Evolutionary conservation across 1,140 invertebrate species (phyloP).

Genomic region (Camponotus vicinus): DNA sequence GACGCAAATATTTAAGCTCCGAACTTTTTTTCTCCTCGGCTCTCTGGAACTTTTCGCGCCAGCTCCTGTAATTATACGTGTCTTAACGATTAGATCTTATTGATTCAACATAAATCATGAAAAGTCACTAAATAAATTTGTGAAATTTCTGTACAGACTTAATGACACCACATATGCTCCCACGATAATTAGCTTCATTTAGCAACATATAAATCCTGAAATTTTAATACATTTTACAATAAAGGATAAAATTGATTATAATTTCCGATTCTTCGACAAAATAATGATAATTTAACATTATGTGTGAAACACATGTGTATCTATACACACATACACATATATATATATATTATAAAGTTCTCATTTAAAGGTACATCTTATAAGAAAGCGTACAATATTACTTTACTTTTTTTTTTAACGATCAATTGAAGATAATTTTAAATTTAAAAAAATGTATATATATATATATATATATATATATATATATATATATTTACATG

Average conservation of each 20-base stretch:
- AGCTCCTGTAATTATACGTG: slow-evolving; percentile 79
- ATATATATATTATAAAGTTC: background rate
- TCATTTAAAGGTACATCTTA: background rate
- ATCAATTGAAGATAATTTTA: background rate
- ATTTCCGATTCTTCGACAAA: background rate
- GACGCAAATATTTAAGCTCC: slow-evolving; percentile 86
- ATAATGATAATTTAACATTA: background rate
- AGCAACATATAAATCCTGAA: background rate
- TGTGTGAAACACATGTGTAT: background rate
- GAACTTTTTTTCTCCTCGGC: slow-evolving; percentile 87
- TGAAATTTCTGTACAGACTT: background rate
- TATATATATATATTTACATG: background rate
- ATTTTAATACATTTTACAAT: slow-evolving; percentile 9
- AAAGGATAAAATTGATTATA: slow-evolving; percentile 15
- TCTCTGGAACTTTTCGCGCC: slow-evolving; percentile 86
- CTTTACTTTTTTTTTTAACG: background rate
- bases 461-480: background rate
- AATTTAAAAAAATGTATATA: background rate
- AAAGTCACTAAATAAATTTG: background rate
- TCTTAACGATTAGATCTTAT: slow-evolving; percentile 53
- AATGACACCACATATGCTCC: background rate
- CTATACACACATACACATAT: background rate
- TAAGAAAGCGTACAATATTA: background rate
- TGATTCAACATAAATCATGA: background rate
- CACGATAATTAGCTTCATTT: slow-evolving; percentile 15